A percentile compares a stretch with the other conserved stretches of the same genome.
These are phyloP conservation scores for Rhopalosiphum nymphaeae DNA, from an alignment of 2,888 invertebrate species.

Conservation along the genomic window DNA sequence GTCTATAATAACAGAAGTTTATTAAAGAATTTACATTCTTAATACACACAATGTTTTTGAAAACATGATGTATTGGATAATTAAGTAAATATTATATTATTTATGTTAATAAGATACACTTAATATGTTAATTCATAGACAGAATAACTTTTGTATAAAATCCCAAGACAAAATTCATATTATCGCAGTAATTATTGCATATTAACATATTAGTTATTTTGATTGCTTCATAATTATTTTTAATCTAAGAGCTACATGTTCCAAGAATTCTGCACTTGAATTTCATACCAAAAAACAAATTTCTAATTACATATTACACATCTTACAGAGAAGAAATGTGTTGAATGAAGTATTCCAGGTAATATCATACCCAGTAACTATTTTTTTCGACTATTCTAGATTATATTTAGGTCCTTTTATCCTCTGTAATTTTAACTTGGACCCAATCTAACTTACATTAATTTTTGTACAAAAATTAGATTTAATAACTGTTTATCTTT, in stretches of 20 bases:
- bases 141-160: neutral
- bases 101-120: too few species aligned
- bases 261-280: neutral
- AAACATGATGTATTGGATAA: neutral
- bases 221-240: neutral
- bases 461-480: neutral
- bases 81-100: neutral
- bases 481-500: constrained; percentile 43
- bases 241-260: neutral
- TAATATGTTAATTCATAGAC: neutral
- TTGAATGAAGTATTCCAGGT: neutral
- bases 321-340: neutral
- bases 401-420: neutral
- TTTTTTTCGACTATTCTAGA: neutral
- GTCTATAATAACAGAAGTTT: neutral
- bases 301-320: too few species aligned
- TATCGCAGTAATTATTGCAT: neutral
- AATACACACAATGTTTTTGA: neutral
- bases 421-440: neutral
- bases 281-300: too few species aligned
- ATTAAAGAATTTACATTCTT: neutral
- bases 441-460: neutral
- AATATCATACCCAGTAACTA: neutral
- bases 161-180: neutral
- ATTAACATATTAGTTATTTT: neutral